Evolutionary conservation across 2,888 invertebrate genomes (phyloP).

Genomic region (Parapristionchus giblindavisi): DNA sequence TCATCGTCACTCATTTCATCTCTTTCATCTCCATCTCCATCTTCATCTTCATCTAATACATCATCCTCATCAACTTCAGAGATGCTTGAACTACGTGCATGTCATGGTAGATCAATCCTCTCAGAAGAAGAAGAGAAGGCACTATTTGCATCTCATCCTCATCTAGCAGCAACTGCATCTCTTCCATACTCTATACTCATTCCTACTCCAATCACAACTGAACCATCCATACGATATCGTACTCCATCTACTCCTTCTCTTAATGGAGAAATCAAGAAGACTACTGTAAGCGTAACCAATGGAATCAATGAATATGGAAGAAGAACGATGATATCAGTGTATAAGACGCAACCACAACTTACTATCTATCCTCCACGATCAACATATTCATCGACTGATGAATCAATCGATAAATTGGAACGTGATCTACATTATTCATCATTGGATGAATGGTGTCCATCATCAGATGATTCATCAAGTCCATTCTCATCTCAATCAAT

Average conservation of each 20-base stretch:
- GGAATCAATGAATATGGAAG: slow-evolving; percentile 40
- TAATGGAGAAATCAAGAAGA: slow-evolving; percentile 6
- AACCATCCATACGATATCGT: slow-evolving; percentile 18
- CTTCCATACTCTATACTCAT: slow-evolving; percentile 9
- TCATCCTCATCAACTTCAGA: neutral
- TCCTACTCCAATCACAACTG: slow-evolving; percentile 22
- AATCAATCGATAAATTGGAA: neutral
- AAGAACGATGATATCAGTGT: slow-evolving; percentile 30
- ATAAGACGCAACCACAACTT: slow-evolving; percentile 27
- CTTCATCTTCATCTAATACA: neutral
- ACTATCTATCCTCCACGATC: slow-evolving; percentile 39
- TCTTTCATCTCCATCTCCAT: neutral
- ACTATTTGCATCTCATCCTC: neutral
- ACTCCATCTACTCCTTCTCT: slow-evolving; percentile 39
- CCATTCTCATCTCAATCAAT: neutral
- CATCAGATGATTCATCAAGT: slow-evolving; percentile 1
- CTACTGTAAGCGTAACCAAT: slow-evolving; percentile 7
- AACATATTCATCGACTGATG: no score
- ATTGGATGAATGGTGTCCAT: no score
- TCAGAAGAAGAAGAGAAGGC: neutral
- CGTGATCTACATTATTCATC: slow-evolving; percentile 4
- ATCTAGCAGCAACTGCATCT: slow-evolving; percentile 11
- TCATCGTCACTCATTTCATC: neutral
- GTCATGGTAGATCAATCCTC: no score
- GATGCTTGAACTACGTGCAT: no score